phyloP scores from a whole-genome alignment of 2,888 invertebrate genomes.

The Pimpla rufipes region DNA sequence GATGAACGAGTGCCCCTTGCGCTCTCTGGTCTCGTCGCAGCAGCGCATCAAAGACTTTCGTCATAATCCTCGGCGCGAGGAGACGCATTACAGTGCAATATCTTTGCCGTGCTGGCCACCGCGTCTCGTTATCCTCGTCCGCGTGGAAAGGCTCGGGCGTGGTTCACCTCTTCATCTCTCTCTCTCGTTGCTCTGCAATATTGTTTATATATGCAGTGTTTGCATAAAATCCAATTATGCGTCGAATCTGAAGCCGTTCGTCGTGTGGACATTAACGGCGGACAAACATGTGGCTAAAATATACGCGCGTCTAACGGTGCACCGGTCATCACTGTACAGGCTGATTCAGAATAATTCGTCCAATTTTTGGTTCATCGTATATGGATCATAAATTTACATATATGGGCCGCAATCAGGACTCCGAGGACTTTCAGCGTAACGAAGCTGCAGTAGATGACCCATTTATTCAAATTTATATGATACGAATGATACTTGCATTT shows the following conservation, averaged over 20 bases:
- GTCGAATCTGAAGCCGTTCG: slow-evolving; percentile 4
- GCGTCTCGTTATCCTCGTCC: background rate
- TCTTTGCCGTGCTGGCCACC: background rate
- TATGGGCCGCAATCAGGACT: too few relatives aligned
- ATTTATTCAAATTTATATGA: too few relatives aligned
- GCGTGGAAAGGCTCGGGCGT: background rate
- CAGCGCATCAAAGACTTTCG: background rate
- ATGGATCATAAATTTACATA: too few relatives aligned
- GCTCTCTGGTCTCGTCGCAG: background rate
- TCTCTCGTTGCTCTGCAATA: background rate
- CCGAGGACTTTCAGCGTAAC: too few relatives aligned
- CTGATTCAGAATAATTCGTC: too few relatives aligned
- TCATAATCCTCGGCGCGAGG: background rate
- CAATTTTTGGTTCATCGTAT: too few relatives aligned
- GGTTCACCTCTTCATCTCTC: background rate
- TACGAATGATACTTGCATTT: too few relatives aligned
- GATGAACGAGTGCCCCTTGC: background rate
- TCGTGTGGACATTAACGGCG: slow-evolving; percentile 15
- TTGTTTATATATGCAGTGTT: slow-evolving; percentile 1
- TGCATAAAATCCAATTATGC: background rate
- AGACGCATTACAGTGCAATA: background rate
- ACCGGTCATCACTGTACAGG: too few relatives aligned
- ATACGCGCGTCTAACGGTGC: background rate
- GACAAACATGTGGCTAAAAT: slow-evolving; percentile 13
- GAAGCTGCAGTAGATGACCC: too few relatives aligned